Percentiles rank a stretch among this genome's conserved stretches.
phyloP scores from a whole-genome alignment of 2,797 vertebrate species.

The Loris lydekkerianus region DNA sequence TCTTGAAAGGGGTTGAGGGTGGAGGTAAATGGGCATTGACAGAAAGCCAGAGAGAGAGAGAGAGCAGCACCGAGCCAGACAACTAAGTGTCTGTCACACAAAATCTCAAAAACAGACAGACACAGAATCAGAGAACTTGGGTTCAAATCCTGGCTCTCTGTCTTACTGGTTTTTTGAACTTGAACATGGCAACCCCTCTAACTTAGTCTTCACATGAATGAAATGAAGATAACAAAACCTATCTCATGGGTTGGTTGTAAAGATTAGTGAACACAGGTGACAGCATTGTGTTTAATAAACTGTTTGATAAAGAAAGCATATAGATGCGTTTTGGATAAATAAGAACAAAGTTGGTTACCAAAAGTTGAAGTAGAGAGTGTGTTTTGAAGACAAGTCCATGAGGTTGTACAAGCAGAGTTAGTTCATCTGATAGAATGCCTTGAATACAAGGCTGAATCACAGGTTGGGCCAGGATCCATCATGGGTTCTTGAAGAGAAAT shows the following conservation, averaged over 20 bases:
- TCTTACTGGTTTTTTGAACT: slow-evolving; percentile 45
- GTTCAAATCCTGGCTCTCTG: slow-evolving; percentile 15
- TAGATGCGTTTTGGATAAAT: background rate
- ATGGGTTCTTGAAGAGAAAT: background rate
- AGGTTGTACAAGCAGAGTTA: background rate
- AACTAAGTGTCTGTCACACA: background rate
- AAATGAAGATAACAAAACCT: background rate
- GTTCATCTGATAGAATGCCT: background rate
- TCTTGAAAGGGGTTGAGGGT: background rate
- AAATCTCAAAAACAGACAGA: background rate
- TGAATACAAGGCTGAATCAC: background rate
- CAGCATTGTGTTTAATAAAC: background rate
- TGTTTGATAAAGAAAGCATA: background rate
- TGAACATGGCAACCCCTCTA: background rate
- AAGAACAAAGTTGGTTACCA: background rate
- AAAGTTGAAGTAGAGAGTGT: background rate
- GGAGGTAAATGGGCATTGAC: background rate
- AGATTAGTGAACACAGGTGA: background rate
- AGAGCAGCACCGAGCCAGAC: background rate
- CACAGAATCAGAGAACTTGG: background rate
- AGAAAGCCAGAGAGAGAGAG: background rate
- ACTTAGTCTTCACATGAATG: slow-evolving; percentile 1
- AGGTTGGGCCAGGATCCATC: background rate
- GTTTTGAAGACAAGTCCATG: background rate
- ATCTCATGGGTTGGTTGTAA: background rate